Evolutionary conservation across 2,113 vertebrate species (phyloP), one percentile per base, ranked within the genome.

Genomic region (Cichladusa arquata): DNA sequence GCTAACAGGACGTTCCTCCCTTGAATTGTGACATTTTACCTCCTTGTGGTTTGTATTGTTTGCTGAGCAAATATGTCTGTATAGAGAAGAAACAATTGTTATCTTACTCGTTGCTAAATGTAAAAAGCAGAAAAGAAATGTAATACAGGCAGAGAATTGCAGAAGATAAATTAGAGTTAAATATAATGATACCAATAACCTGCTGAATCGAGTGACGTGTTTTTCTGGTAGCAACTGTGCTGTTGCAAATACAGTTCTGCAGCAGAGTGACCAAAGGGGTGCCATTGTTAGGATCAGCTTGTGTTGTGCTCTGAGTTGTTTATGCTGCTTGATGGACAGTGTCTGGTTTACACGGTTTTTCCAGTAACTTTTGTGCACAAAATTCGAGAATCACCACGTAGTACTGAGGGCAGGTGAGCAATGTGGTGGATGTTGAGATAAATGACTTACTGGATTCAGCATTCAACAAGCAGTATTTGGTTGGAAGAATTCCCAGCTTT

Each of bases 11-110:
- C 14, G 1, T 42, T 78, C 84, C 61, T 81, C 58, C 7, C 12
- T 84, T 85, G 92, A 97, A 90, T 71, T 73, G 57, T 97, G 96
- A 93, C 90, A 91, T 96, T 97, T 97, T 96, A 70, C 79, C 90
- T 96, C 81, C 91, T 66, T 61, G 83, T 91, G 66, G 80, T 95
- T 96, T 89, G 28, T 72, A 34, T 86, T 88, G 78, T 96, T 96
- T 93, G 79, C 84, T 19, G 44, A 86, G 57, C 40, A 95, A 95
- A 91, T 90, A 88, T 15, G 24, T 67, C 81, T 47, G 17, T 56
- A 64, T n/a, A 67, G 61, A 62, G 72, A 74, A 65, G 67, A 72
- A 88, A 84, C 33, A 92, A 44, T 65, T 88, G 57, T 42, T 61
- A 45, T 47, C 50, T 91, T 81, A 40, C 77, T 65, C 71, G 74